Conservation (phyloP, 1,140 invertebrate species). For the Sarcophaga bullata region DNA sequence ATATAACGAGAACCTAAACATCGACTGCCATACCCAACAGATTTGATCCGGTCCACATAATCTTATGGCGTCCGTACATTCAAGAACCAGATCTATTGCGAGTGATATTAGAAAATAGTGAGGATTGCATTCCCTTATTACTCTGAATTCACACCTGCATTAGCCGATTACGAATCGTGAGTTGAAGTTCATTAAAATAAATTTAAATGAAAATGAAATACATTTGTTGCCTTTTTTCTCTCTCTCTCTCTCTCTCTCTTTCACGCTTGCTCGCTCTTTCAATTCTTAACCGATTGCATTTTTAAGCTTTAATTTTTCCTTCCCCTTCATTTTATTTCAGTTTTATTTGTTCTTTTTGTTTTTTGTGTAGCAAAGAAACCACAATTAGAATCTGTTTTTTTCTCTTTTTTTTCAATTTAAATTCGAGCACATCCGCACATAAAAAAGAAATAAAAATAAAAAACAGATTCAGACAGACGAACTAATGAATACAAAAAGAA, state of each 20-base stretch:
- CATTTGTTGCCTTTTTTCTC: neutral
- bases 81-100: no score
- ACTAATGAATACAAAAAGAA: neutral
- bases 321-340: neutral
- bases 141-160: neutral
- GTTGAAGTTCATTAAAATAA: slow-evolving; percentile 2
- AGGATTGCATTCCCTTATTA: no score
- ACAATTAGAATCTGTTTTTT: slow-evolving; percentile 29
- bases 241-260: neutral
- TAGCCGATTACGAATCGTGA: neutral
- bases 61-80: no score
- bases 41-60: no score
- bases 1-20: no score
- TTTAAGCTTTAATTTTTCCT: no score
- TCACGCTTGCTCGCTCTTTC: neutral
- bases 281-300: no score
- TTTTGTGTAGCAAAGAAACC: neutral
- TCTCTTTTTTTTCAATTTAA: slow-evolving; percentile 28
- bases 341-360: neutral
- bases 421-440: slow-evolving; percentile 26
- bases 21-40: no score
- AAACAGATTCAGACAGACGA: no score
- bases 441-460: no score
- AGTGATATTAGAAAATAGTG: no score
- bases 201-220: neutral